Conservation (phyloP, 2,113 vertebrate genomes). For the Oplegnathus fasciatus region DNA sequence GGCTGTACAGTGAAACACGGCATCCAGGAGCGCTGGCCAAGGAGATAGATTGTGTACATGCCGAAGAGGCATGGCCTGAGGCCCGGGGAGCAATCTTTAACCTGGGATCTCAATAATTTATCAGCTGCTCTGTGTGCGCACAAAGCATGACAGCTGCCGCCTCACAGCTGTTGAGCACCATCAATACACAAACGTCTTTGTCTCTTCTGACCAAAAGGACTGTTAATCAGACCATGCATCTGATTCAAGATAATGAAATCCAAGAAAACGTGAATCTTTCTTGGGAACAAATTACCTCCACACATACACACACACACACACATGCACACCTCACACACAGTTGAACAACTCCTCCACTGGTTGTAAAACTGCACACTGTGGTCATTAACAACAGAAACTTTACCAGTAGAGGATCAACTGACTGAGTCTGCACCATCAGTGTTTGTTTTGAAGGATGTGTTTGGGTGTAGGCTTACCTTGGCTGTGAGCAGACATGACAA, state of each 20-base stretch:
- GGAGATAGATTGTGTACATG: slow-evolving; percentile 33
- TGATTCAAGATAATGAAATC: slow-evolving; percentile 14
- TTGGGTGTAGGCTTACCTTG: slow-evolving; percentile 19
- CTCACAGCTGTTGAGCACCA: slow-evolving; percentile 46
- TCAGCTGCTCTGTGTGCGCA: slow-evolving; percentile 38
- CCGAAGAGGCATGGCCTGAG: slow-evolving; percentile 37
- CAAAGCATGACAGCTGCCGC: slow-evolving; percentile 60
- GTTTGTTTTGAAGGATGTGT: slow-evolving; percentile 55
- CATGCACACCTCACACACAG: not conserved
- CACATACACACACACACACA: slow-evolving; percentile 5
- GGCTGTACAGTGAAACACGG: slow-evolving; percentile 37
- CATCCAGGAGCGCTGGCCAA: slow-evolving; percentile 18
- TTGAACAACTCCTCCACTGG: not conserved
- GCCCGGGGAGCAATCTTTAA: slow-evolving; percentile 59
- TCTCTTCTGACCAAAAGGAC: slow-evolving; percentile 4
- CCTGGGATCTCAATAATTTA: slow-evolving; percentile 72
- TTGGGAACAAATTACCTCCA: not conserved
- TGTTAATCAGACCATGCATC: slow-evolving; percentile 9
- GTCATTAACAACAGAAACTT: not conserved
- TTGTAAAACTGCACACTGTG: slow-evolving; percentile 1
- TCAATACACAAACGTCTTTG: slow-evolving; percentile 36
- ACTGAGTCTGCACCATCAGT: not conserved
- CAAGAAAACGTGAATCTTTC: too few relatives aligned
- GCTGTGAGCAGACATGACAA: not conserved
- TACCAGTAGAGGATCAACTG: not conserved